These are phyloP conservation scores for Vanessa atalanta DNA, from an alignment of 1,140 invertebrate genomes.

Conservation along the genomic window DNA sequence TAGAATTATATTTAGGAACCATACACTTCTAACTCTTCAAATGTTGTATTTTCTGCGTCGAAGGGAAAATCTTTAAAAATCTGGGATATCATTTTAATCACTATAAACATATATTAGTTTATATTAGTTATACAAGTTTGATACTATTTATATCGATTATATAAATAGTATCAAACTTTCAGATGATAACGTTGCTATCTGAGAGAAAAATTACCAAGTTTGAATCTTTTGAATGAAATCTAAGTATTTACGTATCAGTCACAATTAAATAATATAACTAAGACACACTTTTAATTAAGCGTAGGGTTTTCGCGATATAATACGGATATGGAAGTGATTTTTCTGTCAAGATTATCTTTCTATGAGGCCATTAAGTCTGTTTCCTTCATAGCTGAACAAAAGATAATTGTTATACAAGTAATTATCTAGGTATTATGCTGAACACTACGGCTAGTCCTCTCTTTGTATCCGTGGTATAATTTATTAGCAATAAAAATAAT, in stretches of 20 bases:
- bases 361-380: slow-evolving; percentile 43
- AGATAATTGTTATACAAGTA: slow-evolving; percentile 47
- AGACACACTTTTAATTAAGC: slow-evolving; percentile 14
- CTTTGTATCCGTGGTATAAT: slow-evolving; percentile 15
- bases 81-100: too few species aligned
- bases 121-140: too few species aligned
- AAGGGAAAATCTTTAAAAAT: too few species aligned
- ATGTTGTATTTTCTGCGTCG: too few species aligned
- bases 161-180: too few species aligned
- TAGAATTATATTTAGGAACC: too few species aligned
- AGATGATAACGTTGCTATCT: too few species aligned
- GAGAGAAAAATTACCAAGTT: too few species aligned
- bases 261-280: background rate
- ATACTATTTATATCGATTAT: too few species aligned
- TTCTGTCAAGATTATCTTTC: slow-evolving; percentile 52
- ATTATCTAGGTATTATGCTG: slow-evolving; percentile 43
- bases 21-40: too few species aligned
- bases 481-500: background rate
- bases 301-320: slow-evolving; percentile 25
- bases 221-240: background rate
- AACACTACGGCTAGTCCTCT: slow-evolving; percentile 8
- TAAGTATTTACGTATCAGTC: background rate
- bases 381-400: slow-evolving; percentile 50
- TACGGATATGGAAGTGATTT: slow-evolving; percentile 49
- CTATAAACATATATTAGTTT: too few species aligned